These are phyloP conservation scores for Volucella inanis DNA, from an alignment of 2,888 invertebrate genomes.

Conservation along the genomic window DNA sequence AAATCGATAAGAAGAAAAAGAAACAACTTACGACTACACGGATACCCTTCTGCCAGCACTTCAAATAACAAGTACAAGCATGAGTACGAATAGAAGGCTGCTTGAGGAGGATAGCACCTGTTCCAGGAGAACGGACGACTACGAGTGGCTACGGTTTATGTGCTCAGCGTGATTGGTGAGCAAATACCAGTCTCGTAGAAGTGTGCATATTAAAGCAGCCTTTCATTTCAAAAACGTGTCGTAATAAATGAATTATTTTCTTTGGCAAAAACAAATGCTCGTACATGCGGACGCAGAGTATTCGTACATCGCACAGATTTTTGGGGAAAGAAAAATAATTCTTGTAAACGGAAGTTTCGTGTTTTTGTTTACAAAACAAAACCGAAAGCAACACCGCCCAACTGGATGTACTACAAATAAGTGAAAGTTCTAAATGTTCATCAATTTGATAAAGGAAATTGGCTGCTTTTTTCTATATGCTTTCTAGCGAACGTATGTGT, in stretches of 20 bases:
- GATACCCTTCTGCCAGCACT: background rate
- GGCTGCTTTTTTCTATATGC: no score
- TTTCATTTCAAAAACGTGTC: conserved; percentile 19
- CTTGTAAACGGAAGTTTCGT: no score
- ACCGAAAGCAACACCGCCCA: no score
- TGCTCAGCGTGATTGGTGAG: conserved; percentile 3
- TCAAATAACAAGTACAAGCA: no score
- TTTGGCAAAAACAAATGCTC: background rate
- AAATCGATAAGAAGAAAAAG: conserved; percentile 52
- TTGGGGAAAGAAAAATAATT: no score
- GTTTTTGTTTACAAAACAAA: no score
- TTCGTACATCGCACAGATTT: no score
- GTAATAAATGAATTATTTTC: conserved; percentile 32
- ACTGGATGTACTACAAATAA: no score
- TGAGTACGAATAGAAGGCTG: background rate
- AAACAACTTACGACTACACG: conserved; percentile 11
- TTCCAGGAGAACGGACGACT: conserved; percentile 30
- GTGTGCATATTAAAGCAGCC: conserved; percentile 37
- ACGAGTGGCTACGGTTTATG: conserved; percentile 33
- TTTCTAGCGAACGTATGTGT: no score
- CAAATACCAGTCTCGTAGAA: background rate
- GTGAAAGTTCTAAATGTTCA: no score
- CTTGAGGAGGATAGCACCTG: conserved; percentile 28
- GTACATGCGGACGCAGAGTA: background rate
- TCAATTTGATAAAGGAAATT: no score